phyloP scores from a whole-genome alignment of 2,113 vertebrate genomes.

The Calonectris borealis region DNA sequence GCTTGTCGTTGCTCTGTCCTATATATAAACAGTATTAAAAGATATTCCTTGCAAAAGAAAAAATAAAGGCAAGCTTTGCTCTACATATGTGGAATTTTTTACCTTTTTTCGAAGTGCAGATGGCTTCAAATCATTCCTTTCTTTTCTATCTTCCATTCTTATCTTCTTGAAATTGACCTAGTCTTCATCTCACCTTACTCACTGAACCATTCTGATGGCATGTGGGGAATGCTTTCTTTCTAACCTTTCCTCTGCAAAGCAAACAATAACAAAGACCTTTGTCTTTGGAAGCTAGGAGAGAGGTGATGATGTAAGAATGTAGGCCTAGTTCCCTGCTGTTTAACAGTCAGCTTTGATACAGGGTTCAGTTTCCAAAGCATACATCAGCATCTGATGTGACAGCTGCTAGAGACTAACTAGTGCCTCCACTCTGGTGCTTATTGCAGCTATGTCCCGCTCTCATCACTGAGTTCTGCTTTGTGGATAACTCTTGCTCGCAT shows the following conservation, averaged over 20 bases:
- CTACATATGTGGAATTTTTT: neutral
- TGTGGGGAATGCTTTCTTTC: neutral
- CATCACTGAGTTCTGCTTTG: neutral
- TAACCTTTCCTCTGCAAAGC: neutral
- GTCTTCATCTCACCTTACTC: neutral
- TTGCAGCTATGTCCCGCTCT: neutral
- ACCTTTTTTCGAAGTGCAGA: neutral
- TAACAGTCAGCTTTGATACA: neutral
- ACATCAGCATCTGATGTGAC: neutral
- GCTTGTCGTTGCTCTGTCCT: neutral
- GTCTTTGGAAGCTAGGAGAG: neutral
- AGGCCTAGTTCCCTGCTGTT: neutral
- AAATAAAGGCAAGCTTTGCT: neutral
- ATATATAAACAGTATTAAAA: neutral
- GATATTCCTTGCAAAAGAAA: neutral
- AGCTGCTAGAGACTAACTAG: neutral
- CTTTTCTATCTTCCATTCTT: neutral
- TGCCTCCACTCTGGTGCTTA: neutral
- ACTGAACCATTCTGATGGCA: neutral
- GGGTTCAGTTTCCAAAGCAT: neutral
- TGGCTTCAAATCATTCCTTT: neutral
- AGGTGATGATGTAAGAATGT: neutral
- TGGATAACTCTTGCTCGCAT: neutral
- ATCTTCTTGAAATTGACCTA: neutral
- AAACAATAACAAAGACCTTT: neutral